Percentiles rank a stretch among this genome's conserved stretches.
Conservation (phyloP, 2,888 invertebrate genomes). For the Thera obeliscata region DNA sequence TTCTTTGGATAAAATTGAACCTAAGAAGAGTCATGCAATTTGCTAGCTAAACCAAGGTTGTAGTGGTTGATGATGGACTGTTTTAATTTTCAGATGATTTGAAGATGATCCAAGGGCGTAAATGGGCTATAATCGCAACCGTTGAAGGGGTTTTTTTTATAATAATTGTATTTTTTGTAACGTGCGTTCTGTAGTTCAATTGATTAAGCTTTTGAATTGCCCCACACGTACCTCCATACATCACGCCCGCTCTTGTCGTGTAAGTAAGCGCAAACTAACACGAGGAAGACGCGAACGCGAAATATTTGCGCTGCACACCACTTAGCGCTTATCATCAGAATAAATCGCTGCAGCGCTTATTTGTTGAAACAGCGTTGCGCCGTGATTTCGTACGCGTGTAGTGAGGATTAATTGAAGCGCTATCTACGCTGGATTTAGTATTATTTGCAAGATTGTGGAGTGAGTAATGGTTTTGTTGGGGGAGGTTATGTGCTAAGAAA, state of each 20-base stretch:
- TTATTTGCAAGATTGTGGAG: constrained; percentile 28
- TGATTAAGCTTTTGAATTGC: constrained; percentile 16
- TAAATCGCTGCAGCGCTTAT: constrained; percentile 61
- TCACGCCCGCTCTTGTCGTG: constrained; percentile 53
- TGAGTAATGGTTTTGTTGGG: constrained; percentile 27
- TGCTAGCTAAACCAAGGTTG: too few relatives aligned
- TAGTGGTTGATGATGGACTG: too few relatives aligned
- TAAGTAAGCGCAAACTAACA: constrained; percentile 76
- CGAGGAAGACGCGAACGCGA: constrained; percentile 67
- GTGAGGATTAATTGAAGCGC: constrained; percentile 50
- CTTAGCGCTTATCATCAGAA: constrained; percentile 66
- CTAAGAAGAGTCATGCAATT: too few relatives aligned
- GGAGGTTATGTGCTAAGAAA: constrained; percentile 19
- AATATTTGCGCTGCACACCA: constrained; percentile 72
- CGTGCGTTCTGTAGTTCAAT: not conserved
- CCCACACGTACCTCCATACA: constrained; percentile 37
- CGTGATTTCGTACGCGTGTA: constrained; percentile 50
- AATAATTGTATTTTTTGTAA: too few relatives aligned
- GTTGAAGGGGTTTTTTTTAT: too few relatives aligned
- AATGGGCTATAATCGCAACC: too few relatives aligned
- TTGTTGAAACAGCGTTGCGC: constrained; percentile 49
- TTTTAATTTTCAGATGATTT: too few relatives aligned
- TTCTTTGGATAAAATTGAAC: too few relatives aligned
- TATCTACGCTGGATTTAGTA: constrained; percentile 39
- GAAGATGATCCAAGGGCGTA: too few relatives aligned